A percentile compares a stretch with the other conserved stretches of the same genome.
Conservation (phyloP, 2,888 invertebrate genomes). For the Papilio elwesi region DNA sequence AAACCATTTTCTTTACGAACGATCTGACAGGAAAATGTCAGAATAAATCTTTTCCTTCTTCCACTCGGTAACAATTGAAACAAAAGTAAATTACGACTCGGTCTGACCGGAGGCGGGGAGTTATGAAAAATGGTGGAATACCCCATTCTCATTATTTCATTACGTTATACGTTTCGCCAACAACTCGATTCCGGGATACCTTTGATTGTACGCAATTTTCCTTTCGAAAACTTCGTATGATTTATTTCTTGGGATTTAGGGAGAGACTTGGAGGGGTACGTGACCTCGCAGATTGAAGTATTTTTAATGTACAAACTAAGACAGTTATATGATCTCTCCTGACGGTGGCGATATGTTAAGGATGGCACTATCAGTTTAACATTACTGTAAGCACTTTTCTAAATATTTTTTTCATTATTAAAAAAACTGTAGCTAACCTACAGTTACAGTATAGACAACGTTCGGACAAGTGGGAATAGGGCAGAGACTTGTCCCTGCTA, state of each 20-base stretch:
- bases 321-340: too few species aligned
- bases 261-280: neutral
- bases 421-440: too few species aligned
- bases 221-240: constrained; percentile 32
- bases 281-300: too few species aligned
- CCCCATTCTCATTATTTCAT: constrained; percentile 50
- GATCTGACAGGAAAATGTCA: constrained; percentile 54
- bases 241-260: constrained; percentile 31
- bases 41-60: constrained; percentile 70
- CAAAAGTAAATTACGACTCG: constrained; percentile 77
- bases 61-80: constrained; percentile 78
- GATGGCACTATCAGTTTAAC: too few species aligned
- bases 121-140: constrained; percentile 71
- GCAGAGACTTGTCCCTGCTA: too few species aligned
- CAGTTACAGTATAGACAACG: too few species aligned
- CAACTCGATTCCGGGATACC: constrained; percentile 38
- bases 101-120: constrained; percentile 58
- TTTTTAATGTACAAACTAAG: too few species aligned
- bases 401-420: too few species aligned
- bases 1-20: constrained; percentile 41
- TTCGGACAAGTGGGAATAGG: too few species aligned
- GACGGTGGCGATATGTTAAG: too few species aligned
- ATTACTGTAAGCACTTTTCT: too few species aligned
- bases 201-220: constrained; percentile 40
- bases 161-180: constrained; percentile 39